These are phyloP conservation scores for Damaliscus lunatus DNA, from an alignment of 2,113 vertebrate species.

Conservation along the genomic window DNA sequence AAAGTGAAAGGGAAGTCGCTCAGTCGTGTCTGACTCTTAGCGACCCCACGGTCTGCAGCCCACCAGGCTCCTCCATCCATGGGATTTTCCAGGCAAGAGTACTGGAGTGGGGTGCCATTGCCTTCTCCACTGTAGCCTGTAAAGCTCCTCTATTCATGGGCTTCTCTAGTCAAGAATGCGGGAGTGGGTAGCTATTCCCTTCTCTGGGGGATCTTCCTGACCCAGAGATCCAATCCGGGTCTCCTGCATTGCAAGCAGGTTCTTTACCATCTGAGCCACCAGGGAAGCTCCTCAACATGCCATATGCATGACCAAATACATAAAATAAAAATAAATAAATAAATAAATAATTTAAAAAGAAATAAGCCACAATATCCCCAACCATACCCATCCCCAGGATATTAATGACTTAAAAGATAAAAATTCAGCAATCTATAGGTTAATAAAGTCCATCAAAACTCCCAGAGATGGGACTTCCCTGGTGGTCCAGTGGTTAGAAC, in stretches of 20 bases:
- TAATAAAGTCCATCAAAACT: not conserved
- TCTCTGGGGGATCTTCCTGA: not conserved
- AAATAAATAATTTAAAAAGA: not conserved
- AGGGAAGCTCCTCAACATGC: not conserved
- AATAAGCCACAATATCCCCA: not conserved
- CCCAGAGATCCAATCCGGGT: not conserved
- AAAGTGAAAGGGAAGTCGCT: too few species aligned
- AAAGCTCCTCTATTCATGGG: not conserved
- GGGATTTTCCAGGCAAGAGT: too few species aligned
- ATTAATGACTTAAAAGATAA: not conserved
- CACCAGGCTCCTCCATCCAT: too few species aligned
- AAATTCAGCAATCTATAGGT: not conserved
- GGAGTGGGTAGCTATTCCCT: not conserved
- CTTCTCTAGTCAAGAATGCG: not conserved
- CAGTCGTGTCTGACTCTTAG: not conserved
- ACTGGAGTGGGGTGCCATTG: too few species aligned
- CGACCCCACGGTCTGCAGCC: not conserved
- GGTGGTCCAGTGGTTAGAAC: not conserved
- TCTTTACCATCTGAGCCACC: not conserved
- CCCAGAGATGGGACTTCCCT: not conserved
- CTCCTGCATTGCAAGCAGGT: not conserved
- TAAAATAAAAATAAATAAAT: not conserved
- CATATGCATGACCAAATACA: not conserved
- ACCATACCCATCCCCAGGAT: rapidly evolving
- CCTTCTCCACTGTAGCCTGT: too few species aligned